Conservation (phyloP, 2,888 invertebrate species). For the Microplitis deprimator region DNA sequence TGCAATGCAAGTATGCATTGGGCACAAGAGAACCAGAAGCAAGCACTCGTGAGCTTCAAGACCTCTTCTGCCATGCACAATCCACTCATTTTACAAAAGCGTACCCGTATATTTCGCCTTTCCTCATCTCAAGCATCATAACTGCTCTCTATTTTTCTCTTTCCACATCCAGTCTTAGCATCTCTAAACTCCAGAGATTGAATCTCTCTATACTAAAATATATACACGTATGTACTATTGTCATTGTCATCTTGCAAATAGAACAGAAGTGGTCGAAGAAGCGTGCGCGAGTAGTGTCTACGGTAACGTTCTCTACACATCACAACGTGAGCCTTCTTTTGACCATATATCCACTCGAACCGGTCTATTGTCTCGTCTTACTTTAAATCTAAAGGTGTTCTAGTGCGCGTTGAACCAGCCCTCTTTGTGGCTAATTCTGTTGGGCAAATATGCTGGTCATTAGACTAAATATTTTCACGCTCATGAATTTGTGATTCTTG, state of each 20-base stretch:
- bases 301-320: conserved; percentile 12
- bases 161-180: conserved; percentile 5
- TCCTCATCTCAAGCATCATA: conserved; percentile 43
- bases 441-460: conserved; percentile 67
- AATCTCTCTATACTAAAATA: not conserved
- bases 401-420: not conserved
- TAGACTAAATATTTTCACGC: conserved; percentile 50
- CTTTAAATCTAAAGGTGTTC: not conserved
- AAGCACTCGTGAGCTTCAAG: conserved; percentile 62
- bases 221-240: not conserved
- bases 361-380: not conserved
- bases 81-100: conserved; percentile 59
- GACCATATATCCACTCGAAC: not conserved
- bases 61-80: conserved; percentile 60
- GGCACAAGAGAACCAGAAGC: conserved; percentile 52
- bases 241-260: conserved; percentile 20
- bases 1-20: conserved; percentile 37
- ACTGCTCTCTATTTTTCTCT: conserved; percentile 41
- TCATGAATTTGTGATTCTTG: conserved; percentile 16
- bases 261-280: conserved; percentile 17
- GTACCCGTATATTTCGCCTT: conserved; percentile 64
- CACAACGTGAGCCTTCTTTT: not conserved
- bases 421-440: conserved; percentile 59
- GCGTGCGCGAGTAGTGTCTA: not conserved
- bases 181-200: conserved; percentile 20